phyloP scores from a whole-genome alignment of 2,113 vertebrate species.

The Pangasianodon hypophthalmus region DNA sequence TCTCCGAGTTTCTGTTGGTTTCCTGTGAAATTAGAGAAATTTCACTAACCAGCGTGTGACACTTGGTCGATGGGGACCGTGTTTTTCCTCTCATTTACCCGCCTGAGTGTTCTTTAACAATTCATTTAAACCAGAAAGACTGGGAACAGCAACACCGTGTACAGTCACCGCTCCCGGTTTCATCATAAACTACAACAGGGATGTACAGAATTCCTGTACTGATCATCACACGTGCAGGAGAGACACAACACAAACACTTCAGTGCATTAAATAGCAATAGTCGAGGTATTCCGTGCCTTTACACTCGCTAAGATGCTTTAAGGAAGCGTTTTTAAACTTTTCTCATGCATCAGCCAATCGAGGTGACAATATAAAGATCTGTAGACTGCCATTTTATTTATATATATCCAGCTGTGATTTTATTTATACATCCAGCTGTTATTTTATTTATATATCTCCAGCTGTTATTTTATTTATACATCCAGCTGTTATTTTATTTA shows the following conservation, averaged over 20 bases:
- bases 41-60: background rate
- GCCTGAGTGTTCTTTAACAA: background rate
- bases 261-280: background rate
- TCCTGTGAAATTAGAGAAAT: background rate
- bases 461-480: too few relatives aligned
- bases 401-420: background rate
- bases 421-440: background rate
- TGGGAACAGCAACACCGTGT: background rate
- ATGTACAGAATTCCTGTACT: background rate
- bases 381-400: background rate
- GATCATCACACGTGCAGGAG: background rate
- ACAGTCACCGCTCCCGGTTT: background rate
- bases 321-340: too few relatives aligned
- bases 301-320: background rate
- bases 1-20: background rate
- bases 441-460: too few relatives aligned
- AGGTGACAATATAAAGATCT: too few relatives aligned
- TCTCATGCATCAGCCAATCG: too few relatives aligned
- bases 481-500: too few relatives aligned
- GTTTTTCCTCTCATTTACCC: background rate
- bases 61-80: background rate
- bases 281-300: background rate
- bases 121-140: background rate
- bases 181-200: background rate
- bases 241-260: background rate